Percentiles rank a stretch among this genome's conserved stretches.
Evolutionary conservation across 2,797 vertebrate species (phyloP).

Genomic region (Melanotaenia pygmaea): DNA sequence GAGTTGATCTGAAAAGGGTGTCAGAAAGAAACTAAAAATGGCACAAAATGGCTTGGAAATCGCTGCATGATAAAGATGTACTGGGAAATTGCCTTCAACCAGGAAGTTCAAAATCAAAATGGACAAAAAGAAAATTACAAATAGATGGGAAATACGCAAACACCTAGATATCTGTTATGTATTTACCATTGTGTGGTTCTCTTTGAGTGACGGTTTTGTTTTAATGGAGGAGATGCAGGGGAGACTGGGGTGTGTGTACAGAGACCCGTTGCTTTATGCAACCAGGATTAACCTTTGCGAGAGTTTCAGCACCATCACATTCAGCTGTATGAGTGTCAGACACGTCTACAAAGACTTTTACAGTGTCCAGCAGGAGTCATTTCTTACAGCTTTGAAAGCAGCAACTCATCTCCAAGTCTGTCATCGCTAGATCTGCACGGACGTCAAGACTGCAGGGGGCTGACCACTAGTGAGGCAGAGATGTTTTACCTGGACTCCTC

Average conservation of each 20-base stretch:
- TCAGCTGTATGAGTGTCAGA: background rate
- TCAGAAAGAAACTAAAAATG: background rate
- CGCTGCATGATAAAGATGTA: background rate
- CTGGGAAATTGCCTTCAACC: background rate
- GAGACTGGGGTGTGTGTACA: background rate
- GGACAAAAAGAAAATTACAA: background rate
- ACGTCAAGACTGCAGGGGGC: background rate
- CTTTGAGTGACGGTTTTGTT: background rate
- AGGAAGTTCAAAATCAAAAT: background rate
- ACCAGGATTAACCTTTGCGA: background rate
- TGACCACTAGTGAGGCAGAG: slow-evolving; percentile 13
- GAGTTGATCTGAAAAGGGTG: background rate
- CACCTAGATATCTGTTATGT: no score
- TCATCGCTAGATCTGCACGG: background rate
- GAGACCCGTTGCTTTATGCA: background rate
- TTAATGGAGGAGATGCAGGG: background rate
- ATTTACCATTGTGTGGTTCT: background rate
- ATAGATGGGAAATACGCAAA: background rate
- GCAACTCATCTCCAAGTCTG: background rate
- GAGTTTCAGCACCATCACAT: background rate
- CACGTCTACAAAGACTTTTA: background rate
- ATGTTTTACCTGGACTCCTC: slow-evolving; percentile 53
- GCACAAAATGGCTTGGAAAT: background rate
- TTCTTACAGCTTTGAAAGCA: background rate
- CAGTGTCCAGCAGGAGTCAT: background rate